These are phyloP conservation scores for Eustalomyia histrio DNA, from an alignment of 2,888 invertebrate genomes.

Conservation along the genomic window DNA sequence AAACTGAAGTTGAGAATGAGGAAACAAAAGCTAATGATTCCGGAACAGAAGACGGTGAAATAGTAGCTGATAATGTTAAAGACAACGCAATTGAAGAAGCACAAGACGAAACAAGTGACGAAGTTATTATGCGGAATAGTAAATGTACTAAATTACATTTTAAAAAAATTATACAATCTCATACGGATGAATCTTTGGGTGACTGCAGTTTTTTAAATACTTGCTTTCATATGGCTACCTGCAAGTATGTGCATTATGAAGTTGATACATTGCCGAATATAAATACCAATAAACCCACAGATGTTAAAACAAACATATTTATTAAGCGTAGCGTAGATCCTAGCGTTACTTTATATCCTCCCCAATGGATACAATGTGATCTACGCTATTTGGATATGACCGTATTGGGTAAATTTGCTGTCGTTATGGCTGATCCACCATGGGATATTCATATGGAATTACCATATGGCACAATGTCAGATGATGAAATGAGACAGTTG, in stretches of 20 bases:
- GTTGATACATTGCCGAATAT: slow-evolving; percentile 85
- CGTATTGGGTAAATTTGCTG: slow-evolving; percentile 93
- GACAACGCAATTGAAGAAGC: slow-evolving; percentile 65
- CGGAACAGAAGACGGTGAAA: slow-evolving; percentile 74
- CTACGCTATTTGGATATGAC: slow-evolving; percentile 85
- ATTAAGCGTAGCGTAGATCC: slow-evolving; percentile 77
- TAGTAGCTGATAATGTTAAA: slow-evolving; percentile 70
- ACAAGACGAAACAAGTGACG: slow-evolving; percentile 63
- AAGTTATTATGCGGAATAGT: slow-evolving; percentile 75
- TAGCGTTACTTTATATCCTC: slow-evolving; percentile 87
- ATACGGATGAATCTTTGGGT: slow-evolving; percentile 96
- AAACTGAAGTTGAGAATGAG: slow-evolving; percentile 1
- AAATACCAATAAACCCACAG: slow-evolving; percentile 77
- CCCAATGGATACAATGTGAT: slow-evolving; percentile 99
- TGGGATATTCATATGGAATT: slow-evolving; percentile 99
- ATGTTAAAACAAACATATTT: slow-evolving; percentile 77
- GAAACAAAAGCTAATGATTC: slow-evolving; percentile 65
- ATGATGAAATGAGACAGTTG: slow-evolving; percentile 98
- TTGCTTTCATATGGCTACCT: slow-evolving; percentile 99
- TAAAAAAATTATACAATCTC: slow-evolving; percentile 96
- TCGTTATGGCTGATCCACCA: slow-evolving; percentile 99
- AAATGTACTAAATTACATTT: slow-evolving; percentile 96
- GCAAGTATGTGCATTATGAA: slow-evolving; percentile 99
- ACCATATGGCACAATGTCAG: slow-evolving; percentile 99
- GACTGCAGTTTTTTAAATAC: slow-evolving; percentile 99